These are phyloP conservation scores for Caiman crocodilus DNA, from an alignment of 2,797 vertebrate genomes.

Conservation along the genomic window DNA sequence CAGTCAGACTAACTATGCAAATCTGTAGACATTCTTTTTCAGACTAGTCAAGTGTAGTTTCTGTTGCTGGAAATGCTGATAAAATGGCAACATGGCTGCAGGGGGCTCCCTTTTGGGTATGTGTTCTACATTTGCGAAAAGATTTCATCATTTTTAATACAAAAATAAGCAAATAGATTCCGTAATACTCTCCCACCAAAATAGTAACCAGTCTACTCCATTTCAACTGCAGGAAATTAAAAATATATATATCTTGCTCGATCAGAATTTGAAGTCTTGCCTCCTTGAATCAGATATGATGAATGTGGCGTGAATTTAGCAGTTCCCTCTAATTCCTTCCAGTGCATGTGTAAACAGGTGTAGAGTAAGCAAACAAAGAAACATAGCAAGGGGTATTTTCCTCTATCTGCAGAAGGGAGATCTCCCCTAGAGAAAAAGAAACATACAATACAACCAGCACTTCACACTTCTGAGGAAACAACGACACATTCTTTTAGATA, in stretches of 20 bases:
- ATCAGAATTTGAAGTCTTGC: fast-evolving
- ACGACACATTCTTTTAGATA: background rate
- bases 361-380: background rate
- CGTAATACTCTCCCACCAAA: background rate
- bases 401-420: background rate
- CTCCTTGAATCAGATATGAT: background rate
- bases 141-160: background rate
- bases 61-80: slow-evolving; percentile 25
- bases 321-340: background rate
- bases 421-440: background rate
- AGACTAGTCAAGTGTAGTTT: slow-evolving; percentile 7
- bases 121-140: background rate
- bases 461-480: background rate
- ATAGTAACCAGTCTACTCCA: background rate
- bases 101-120: slow-evolving; percentile 24
- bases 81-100: slow-evolving; percentile 54
- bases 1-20: slow-evolving; percentile 76
- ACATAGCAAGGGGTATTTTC: background rate
- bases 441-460: background rate
- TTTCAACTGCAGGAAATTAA: background rate
- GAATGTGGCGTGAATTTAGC: background rate
- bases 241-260: background rate
- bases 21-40: slow-evolving; percentile 9
- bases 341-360: background rate
- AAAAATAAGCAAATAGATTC: background rate